These are phyloP conservation scores for Gallinago solitaria DNA, from an alignment of 2,797 vertebrate genomes.

Conservation along the genomic window DNA sequence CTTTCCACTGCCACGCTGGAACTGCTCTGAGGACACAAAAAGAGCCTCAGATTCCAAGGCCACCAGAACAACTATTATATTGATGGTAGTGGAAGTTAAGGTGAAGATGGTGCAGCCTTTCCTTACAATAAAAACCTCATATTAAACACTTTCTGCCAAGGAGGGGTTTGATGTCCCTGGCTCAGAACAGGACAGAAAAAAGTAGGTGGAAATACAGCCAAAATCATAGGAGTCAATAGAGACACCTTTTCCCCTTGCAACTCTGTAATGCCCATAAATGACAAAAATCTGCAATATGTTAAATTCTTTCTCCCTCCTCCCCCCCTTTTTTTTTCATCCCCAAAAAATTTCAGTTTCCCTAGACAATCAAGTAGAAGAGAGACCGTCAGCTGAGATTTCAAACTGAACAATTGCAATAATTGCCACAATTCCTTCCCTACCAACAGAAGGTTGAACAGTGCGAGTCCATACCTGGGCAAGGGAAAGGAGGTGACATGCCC, in stretches of 20 bases:
- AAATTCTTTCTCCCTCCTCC: background rate
- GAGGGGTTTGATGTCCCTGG: background rate
- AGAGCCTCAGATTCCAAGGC: background rate
- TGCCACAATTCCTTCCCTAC: background rate
- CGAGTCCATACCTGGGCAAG: background rate
- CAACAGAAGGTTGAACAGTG: background rate
- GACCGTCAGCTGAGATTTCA: background rate
- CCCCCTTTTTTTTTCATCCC: background rate
- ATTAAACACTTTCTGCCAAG: background rate
- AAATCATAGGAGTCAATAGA: slow-evolving; percentile 22
- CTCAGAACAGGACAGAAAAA: background rate
- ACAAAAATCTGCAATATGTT: slow-evolving; percentile 32
- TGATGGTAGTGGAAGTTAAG: background rate
- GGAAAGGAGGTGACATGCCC: background rate
- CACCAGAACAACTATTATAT: background rate
- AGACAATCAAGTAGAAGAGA: slow-evolving; percentile 11
- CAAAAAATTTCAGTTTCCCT: slow-evolving; percentile 22
- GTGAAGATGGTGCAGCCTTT: background rate
- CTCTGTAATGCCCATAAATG: background rate
- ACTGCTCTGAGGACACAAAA: background rate
- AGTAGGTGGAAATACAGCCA: background rate
- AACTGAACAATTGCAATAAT: slow-evolving; percentile 18
- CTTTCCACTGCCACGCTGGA: background rate
- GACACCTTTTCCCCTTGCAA: background rate
- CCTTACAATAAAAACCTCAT: background rate